Evolutionary conservation across 1,140 invertebrate genomes (phyloP), one percentile per base, ranked within the genome.

Genomic region (Psix sp.): DNA sequence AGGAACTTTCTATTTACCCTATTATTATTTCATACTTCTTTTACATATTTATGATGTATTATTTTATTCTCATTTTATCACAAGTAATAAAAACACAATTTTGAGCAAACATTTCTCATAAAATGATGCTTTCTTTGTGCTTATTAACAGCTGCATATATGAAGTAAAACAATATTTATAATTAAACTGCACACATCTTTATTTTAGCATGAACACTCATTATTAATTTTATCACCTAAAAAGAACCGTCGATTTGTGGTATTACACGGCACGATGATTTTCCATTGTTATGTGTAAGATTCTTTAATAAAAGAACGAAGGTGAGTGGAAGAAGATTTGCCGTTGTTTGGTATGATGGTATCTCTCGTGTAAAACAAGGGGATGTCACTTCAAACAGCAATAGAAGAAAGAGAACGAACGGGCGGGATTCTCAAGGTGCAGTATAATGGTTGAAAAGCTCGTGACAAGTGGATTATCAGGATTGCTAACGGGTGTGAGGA

Each of bases 391-490:
- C 72, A 68, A 68, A 74, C 51, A 68, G 63, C 40, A 65, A 65
- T 68, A 62, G 59, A 65, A 60, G 57, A 65, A 65, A 54, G 36
- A 48, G 54, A 65, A 51, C 51, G 59, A 68, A 68, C 57, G 33
- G 42, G 71, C 42, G 63, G 52, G 65, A 68, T 74, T 65, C 59
- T 74, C 43, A 65, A 68, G 72, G 63, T 43, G 52, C 57, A 45
- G 65, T 74, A 74, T 67, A 74, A 74, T 74, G 65, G 72, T 48
- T 59, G 63, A 57, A 67, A 74, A 74, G 62, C 71, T 74, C 63
- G 49, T 74, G 72, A 74, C 72, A 74, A 74, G 72, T 74, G 63
- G 72, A 74, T 74, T 74, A 66, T 68, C 72, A 74, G 57, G 72
- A 74, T 74, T 74, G 63, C 59, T 63, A 60, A 74, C 57, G 57